These are phyloP conservation scores for Polydrusus cervinus DNA, from an alignment of 2,888 invertebrate genomes.

Conservation along the genomic window DNA sequence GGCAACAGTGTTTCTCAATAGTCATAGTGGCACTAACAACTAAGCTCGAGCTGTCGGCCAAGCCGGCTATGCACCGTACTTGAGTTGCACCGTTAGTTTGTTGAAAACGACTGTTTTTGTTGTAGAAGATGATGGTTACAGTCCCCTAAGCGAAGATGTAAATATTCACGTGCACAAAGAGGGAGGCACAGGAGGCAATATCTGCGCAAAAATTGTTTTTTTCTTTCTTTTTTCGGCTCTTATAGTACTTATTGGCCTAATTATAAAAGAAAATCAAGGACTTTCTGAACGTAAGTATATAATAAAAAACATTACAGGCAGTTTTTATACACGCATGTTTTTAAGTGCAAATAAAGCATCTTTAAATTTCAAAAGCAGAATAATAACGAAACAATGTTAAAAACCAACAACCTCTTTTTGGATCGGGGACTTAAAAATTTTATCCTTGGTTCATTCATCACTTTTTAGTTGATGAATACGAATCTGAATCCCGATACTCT, in stretches of 20 bases:
- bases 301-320: not conserved
- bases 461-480: constrained; percentile 10
- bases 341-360: not conserved
- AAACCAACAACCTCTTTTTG: no score
- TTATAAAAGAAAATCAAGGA: constrained; percentile 87
- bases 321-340: not conserved
- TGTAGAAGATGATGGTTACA: constrained; percentile 50
- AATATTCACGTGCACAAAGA: constrained; percentile 87
- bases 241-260: constrained; percentile 82
- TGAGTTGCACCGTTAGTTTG: no score
- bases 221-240: constrained; percentile 83
- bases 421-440: no score
- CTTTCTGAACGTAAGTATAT: constrained; percentile 81
- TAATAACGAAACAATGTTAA: no score
- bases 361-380: not conserved
- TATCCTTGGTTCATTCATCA: no score
- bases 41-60: no score
- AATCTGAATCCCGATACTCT: constrained; percentile 80
- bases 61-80: no score
- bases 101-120: no score
- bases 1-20: no score
- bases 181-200: constrained; percentile 85
- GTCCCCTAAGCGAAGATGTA: constrained; percentile 75
- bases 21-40: no score
- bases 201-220: constrained; percentile 89